Base-by-base conservation (phyloP, 2,888 invertebrate genomes). In the Panorpa germanica region DNA sequence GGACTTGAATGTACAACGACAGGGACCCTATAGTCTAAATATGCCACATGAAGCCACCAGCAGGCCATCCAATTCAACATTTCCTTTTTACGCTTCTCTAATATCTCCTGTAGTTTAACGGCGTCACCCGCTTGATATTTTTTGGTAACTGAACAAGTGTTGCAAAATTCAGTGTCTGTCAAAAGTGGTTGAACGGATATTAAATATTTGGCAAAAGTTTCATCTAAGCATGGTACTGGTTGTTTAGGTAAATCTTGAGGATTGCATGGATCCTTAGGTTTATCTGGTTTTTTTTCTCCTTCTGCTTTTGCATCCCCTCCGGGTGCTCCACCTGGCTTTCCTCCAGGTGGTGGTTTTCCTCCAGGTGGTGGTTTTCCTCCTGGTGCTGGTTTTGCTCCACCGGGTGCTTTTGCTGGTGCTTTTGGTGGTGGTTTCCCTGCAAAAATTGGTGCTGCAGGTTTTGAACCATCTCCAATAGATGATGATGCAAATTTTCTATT, bases 11-110 rank as follows among this genome's bases (percentile, higher is more conserved):
- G 70, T 3, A 86, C 68, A 4, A 80, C 73, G 4, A 83, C 70
- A 3, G 88, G 78, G 38, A 64, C 60, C 37, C 88, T 60, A 44
- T 70, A 77, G 39, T 72, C 76, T 37, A 88, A 57, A 52, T 88
- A 88, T 1, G 85, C 82, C 4, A 62, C 54, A 37, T 73, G 62
- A 31, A 82, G 52, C 85, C 86, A 88, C 86, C 86, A 90, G 29
- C 82, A 78, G 33, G 72, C 68, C 32, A 88, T 67, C 83, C 83
- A 85, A 50, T 78, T 83, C 29, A 63, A 59, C 29, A 59, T 60
- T 28, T 55, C 53, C 36, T 61, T 46, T 14, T 75, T 74, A 49
- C 65, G 61, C 39, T 70, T 59, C 41, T 70, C 59, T 33, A 85
- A 50, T 28, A 74, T 55, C 28, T 44, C 49, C 59, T 91, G 38